Evolutionary conservation across 2,113 vertebrate genomes (phyloP).

Genomic region (Orthonyx spaldingii): DNA sequence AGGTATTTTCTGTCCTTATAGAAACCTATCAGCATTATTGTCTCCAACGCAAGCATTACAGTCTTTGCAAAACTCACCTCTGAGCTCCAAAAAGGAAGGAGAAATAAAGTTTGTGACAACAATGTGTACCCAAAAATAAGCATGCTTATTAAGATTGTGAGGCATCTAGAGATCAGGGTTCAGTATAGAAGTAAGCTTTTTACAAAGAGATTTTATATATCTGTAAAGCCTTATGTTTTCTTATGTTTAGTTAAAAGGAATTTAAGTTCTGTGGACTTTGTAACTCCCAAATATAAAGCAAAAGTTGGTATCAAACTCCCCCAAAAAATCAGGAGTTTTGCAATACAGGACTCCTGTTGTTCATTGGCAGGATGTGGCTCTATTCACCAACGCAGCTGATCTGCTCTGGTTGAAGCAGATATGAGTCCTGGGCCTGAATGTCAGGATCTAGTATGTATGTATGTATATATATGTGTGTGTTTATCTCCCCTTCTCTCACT

Average conservation of each 20-base stretch:
- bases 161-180: not conserved
- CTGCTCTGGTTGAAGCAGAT: not conserved
- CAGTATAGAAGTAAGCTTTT: not conserved
- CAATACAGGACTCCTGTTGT: not conserved
- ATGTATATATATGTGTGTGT: accelerated
- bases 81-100: not conserved
- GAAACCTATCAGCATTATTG: not conserved
- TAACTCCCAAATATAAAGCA: not conserved
- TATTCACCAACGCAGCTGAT: not conserved
- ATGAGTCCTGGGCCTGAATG: not conserved
- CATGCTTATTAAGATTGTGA: not conserved
- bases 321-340: not conserved
- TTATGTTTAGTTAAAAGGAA: not conserved
- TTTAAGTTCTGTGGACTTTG: not conserved
- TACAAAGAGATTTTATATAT: not conserved
- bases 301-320: not conserved
- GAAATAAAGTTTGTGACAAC: not conserved
- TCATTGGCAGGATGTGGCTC: not conserved
- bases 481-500: not conserved
- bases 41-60: not conserved
- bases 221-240: not conserved
- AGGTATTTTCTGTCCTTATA: not conserved
- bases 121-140: not conserved
- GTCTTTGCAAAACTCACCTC: not conserved
- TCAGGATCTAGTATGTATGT: too few relatives aligned